A percentile compares a stretch with the other conserved stretches of the same genome.
These are phyloP conservation scores for Helostoma temminkii DNA, from an alignment of 2,797 vertebrate species.

Conservation along the genomic window DNA sequence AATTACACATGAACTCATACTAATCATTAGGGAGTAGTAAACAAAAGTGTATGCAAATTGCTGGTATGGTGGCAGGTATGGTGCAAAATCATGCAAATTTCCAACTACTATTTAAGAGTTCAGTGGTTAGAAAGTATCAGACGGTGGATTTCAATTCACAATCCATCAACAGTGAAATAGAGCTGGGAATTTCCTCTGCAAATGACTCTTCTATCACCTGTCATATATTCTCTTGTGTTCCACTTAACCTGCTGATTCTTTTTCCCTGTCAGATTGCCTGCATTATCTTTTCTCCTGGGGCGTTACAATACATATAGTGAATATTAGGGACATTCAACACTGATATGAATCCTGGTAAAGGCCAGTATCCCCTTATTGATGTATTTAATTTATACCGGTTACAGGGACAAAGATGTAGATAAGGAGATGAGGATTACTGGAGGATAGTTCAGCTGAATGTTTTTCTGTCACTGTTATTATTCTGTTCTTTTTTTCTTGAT, in stretches of 20 bases:
- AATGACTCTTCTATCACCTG: slow-evolving; percentile 38
- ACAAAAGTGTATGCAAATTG: neutral
- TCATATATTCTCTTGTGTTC: slow-evolving; percentile 43
- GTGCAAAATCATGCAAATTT: neutral
- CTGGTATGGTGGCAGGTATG: too few relatives aligned
- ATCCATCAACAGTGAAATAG: slow-evolving; percentile 51
- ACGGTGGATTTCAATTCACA: slow-evolving; percentile 55
- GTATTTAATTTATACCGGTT: slow-evolving; percentile 17
- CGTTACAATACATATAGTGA: neutral
- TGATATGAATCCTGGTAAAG: slow-evolving; percentile 33
- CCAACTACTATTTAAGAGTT: slow-evolving; percentile 17
- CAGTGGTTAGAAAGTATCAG: slow-evolving; percentile 30
- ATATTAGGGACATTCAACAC: slow-evolving; percentile 14
- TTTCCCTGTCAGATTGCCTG: slow-evolving; percentile 20
- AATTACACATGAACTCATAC: neutral
- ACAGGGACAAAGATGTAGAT: neutral
- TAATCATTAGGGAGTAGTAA: neutral
- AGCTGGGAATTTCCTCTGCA: slow-evolving; percentile 43
- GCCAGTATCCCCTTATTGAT: neutral
- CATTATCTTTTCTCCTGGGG: slow-evolving; percentile 26
- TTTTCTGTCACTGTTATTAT: neutral
- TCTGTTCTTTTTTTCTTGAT: neutral
- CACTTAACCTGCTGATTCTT: slow-evolving; percentile 13
- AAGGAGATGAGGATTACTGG: neutral
- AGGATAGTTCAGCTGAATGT: neutral